phyloP scores from a whole-genome alignment of 2,888 invertebrate species.

The Drosophila pseudotakahashii region DNA sequence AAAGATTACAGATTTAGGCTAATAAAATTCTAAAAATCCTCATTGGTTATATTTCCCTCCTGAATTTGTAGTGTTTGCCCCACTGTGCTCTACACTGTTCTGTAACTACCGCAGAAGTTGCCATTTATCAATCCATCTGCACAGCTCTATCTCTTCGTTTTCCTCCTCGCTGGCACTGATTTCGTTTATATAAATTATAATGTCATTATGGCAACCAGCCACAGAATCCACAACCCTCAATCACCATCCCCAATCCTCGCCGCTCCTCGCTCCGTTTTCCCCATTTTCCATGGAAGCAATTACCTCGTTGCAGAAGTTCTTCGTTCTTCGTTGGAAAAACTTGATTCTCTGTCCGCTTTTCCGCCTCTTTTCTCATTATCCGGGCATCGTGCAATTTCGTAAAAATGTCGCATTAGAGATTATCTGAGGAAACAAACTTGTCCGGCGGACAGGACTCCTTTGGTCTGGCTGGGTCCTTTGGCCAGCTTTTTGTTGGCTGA shows the following conservation, averaged over 20 bases:
- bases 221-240: conserved; percentile 39
- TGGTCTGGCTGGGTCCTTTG: conserved; percentile 14
- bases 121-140: conserved; percentile 73
- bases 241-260: conserved; percentile 29
- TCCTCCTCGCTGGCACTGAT: conserved; percentile 60
- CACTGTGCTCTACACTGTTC: conserved; percentile 28
- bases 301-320: conserved; percentile 55
- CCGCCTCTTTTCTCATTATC: conserved; percentile 76
- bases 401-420: conserved; percentile 82
- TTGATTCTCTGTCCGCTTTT: conserved; percentile 39
- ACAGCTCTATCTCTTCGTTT: conserved; percentile 23
- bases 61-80: too few species aligned
- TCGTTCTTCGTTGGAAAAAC: conserved; percentile 50
- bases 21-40: too few species aligned
- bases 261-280: neutral
- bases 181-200: conserved; percentile 83
- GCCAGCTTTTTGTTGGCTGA: conserved; percentile 50
- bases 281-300: conserved; percentile 55
- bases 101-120: conserved; percentile 47
- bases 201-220: conserved; percentile 81
- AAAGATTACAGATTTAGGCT: too few species aligned
- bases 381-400: conserved; percentile 80
- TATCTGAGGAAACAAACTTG: conserved; percentile 81
- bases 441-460: conserved; percentile 39
- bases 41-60: too few species aligned